Percentiles rank a stretch among this genome's conserved stretches.
phyloP scores from a whole-genome alignment of 92 coral and sea anemone species.

The Palythoa caribaeorum region DNA sequence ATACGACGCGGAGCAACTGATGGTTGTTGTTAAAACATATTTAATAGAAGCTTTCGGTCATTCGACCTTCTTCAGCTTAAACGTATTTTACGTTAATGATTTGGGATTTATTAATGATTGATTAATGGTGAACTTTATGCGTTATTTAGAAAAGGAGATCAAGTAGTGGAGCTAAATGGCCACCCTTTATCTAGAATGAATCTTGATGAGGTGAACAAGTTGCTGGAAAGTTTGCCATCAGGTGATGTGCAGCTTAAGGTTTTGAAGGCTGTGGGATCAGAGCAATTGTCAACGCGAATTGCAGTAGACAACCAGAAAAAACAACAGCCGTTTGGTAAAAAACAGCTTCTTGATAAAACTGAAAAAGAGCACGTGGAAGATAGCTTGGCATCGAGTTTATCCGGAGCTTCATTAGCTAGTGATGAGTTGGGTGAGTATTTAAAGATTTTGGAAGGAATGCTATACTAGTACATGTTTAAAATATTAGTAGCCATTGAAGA shows the following conservation, averaged over 20 bases:
- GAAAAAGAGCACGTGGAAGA: conserved; percentile 48
- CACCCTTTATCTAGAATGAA: conserved; percentile 71
- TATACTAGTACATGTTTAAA: no score
- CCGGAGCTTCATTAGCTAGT: conserved; percentile 56
- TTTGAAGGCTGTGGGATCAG: conserved; percentile 43
- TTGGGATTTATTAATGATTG: neutral
- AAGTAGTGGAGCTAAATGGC: conserved; percentile 84
- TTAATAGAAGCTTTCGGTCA: no score
- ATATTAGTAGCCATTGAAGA: no score
- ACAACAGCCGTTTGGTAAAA: conserved; percentile 33
- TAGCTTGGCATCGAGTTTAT: conserved; percentile 51
- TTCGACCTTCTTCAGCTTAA: no score
- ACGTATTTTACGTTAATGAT: no score
- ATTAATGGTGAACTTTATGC: neutral
- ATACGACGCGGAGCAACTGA: no score
- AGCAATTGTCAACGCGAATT: conserved; percentile 59
- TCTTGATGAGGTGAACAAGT: conserved; percentile 80
- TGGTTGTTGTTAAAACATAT: no score
- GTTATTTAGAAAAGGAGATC: conserved; percentile 81
- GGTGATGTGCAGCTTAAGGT: conserved; percentile 84
- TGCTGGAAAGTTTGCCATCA: conserved; percentile 86
- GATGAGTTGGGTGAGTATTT: conserved; percentile 77
- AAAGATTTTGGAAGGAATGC: neutral
- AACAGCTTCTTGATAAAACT: conserved; percentile 51
- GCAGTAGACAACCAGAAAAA: conserved; percentile 63